Evolutionary conservation across 2,797 vertebrate genomes (phyloP).

Genomic region (Pogonophryne albipinna): DNA sequence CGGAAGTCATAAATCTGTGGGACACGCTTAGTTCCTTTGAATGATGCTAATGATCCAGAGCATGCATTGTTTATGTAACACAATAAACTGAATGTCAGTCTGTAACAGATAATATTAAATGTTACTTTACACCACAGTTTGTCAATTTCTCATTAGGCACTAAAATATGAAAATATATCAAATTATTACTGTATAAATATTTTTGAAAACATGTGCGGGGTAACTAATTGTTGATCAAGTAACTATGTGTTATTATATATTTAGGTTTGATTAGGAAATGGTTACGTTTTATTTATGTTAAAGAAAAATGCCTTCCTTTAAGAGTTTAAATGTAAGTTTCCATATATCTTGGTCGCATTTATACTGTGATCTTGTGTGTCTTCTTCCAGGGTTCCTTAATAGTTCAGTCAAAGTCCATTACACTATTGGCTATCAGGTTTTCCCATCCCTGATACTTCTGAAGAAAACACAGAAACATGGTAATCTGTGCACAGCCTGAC

Average conservation of each 20-base stretch:
- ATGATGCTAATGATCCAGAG: constrained; percentile 17
- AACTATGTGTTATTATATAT: background rate
- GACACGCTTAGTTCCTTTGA: constrained; percentile 13
- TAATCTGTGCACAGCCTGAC: constrained; percentile 43
- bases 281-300: background rate
- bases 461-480: constrained; percentile 25
- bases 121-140: background rate
- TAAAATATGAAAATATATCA: background rate
- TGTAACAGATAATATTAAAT: background rate
- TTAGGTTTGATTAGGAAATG: background rate
- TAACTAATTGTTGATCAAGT: background rate
- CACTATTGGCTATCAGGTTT: background rate
- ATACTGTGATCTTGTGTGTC: background rate
- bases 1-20: constrained; percentile 43
- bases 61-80: constrained; percentile 7
- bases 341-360: background rate
- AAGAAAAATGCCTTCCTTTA: too few species aligned
- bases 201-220: background rate
- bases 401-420: background rate
- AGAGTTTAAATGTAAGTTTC: background rate
- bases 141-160: too few species aligned
- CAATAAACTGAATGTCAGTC: background rate
- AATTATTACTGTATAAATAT: background rate
- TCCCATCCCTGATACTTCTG: background rate
- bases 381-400: background rate